These are phyloP conservation scores for Argya squamiceps DNA, from an alignment of 2,797 vertebrate species.

Conservation along the genomic window DNA sequence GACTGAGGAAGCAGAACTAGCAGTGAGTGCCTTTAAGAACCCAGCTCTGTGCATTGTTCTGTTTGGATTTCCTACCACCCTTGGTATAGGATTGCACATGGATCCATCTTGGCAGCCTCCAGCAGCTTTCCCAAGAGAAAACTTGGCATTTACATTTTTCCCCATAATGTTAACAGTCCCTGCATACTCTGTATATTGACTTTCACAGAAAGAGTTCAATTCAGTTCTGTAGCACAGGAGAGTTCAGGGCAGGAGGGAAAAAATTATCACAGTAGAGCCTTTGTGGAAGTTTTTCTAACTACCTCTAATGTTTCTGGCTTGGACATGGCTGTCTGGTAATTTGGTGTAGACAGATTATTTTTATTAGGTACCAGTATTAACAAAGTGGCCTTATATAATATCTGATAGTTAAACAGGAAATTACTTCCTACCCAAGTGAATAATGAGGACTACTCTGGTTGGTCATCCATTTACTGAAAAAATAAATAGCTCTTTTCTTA, in stretches of 20 bases:
- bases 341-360: conserved; percentile 59
- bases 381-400: conserved; percentile 57
- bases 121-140: conserved; percentile 55
- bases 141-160: conserved; percentile 18
- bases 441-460: conserved; percentile 61
- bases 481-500: conserved; percentile 42
- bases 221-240: conserved; percentile 59
- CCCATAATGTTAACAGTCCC: conserved; percentile 55
- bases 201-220: conserved; percentile 69
- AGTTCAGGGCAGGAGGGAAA: conserved; percentile 51
- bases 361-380: conserved; percentile 64
- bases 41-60: background rate
- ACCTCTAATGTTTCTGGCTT: conserved; percentile 38
- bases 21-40: background rate
- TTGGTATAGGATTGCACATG: conserved; percentile 25
- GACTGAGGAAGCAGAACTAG: background rate
- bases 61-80: conserved; percentile 24
- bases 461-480: conserved; percentile 34
- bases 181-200: conserved; percentile 62
- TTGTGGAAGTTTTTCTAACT: conserved; percentile 61
- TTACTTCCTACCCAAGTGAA: conserved; percentile 64
- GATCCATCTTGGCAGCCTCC: conserved; percentile 52
- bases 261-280: conserved; percentile 44
- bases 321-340: conserved; percentile 6
- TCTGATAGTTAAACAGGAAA: conserved; percentile 72